Base-by-base conservation (phyloP, 2,113 vertebrate genomes). In the Glaucomys volans region DNA sequence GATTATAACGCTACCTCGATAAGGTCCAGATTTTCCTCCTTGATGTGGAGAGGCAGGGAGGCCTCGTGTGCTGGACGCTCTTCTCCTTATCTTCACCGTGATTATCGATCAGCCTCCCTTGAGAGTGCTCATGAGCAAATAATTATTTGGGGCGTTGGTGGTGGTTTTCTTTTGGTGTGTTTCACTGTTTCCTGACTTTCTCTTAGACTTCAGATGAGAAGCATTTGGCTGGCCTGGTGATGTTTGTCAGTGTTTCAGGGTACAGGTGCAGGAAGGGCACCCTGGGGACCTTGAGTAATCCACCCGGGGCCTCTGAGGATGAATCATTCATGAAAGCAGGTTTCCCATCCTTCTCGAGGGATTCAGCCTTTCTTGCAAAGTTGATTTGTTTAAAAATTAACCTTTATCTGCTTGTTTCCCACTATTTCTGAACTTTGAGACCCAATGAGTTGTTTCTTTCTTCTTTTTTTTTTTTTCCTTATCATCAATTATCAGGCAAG, bases 291-390 rank as follows among this genome's bases (percentile, higher is more conserved):
- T 40, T 52, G 82, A 92, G 93, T 90, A 94, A 97, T 90, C 88
- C 77, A 94, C 82, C 96, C 4, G 2, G 59, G 7, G 85, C 69
- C 80, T 92, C 84, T 11, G 17, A 16, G 54, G 88, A 81, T 95
- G 88, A 96, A 95, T 97, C 94, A 96, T 92, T 96, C 76, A 91
- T 90, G 81, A 94, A 22, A 8, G 64, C 77, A 74, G 81, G 28
- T 77, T 96, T 96, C 84, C 96, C 85, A 44, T 54, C 80, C 76
- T 0, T 40, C 94, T 92, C 59, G 7, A 2, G 4, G 37, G 79
- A 66, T 24, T 16, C 4, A 0, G 85, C 85, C 94, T 90, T 90
- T 59, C 90, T 96, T 67, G 28, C 44, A 57, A 66, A 69, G 76
- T 66, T 52, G 66, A 66, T 20, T 42, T 81, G 54, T 62, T 59